phyloP scores from a whole-genome alignment of 1,140 invertebrate genomes.

The Tyrophagus putrescentiae region DNA sequence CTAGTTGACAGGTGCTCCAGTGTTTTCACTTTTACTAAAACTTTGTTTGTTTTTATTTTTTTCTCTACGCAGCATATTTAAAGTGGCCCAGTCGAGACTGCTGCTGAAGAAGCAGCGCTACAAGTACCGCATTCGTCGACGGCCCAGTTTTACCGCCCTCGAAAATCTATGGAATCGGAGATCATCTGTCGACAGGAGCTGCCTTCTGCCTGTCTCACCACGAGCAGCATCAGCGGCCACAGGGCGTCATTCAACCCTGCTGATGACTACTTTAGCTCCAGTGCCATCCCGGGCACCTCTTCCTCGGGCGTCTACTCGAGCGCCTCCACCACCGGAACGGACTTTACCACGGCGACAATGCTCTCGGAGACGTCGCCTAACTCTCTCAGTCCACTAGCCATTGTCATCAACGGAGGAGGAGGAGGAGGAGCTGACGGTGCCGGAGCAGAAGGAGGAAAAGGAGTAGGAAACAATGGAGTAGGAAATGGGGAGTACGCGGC shows the following conservation, averaged over 20 bases:
- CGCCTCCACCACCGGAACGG: not conserved
- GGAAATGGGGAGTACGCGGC: too few relatives aligned
- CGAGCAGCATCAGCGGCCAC: too few relatives aligned
- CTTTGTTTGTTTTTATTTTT: not conserved
- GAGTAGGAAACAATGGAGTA: too few relatives aligned
- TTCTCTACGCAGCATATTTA: not conserved
- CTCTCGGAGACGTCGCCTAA: too few relatives aligned
- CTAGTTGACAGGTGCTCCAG: too few relatives aligned
- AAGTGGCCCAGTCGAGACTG: not conserved
- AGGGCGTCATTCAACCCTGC: not conserved
- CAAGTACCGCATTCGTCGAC: slow-evolving; percentile 2
- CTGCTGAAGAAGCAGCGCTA: slow-evolving; percentile 4
- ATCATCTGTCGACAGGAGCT: slow-evolving; percentile 1
- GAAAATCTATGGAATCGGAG: slow-evolving; percentile 6
- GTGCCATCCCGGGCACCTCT: not conserved
- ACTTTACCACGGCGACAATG: not conserved
- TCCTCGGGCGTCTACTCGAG: slow-evolving; percentile 4
- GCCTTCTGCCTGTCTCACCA: not conserved
- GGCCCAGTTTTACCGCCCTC: not conserved
- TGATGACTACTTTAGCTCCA: not conserved
- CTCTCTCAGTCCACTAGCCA: not conserved
- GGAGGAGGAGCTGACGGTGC: too few relatives aligned
- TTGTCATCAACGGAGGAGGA: not conserved
- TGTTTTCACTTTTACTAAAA: not conserved
- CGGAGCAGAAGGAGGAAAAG: too few relatives aligned